These are phyloP conservation scores for Caenorhabditis parvicauda DNA, from an alignment of 2,888 invertebrate species.

Conservation along the genomic window DNA sequence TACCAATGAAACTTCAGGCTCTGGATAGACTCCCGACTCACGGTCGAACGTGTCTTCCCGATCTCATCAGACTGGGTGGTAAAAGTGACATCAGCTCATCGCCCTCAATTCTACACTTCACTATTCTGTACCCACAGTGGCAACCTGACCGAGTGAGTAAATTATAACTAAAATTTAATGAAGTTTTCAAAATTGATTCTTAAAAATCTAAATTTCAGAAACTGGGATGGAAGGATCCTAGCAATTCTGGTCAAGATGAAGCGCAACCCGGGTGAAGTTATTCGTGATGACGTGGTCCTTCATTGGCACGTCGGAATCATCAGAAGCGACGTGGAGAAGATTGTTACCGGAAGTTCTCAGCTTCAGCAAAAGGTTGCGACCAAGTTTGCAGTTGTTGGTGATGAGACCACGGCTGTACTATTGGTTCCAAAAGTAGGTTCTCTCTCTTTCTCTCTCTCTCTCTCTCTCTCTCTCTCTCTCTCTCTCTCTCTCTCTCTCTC, in stretches of 20 bases:
- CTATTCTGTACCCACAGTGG: slow-evolving; percentile 29
- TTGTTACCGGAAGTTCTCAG: slow-evolving; percentile 2
- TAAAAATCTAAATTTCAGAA: not conserved
- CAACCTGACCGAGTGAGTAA: slow-evolving; percentile 22
- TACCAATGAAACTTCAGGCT: slow-evolving; percentile 30
- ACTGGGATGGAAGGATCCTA: not conserved
- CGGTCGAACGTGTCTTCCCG: slow-evolving; percentile 45
- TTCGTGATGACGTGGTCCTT: slow-evolving; percentile 20
- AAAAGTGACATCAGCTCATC: slow-evolving; percentile 30
- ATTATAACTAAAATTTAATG: slow-evolving; percentile 8
- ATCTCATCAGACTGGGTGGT: slow-evolving; percentile 44
- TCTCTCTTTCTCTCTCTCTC: not conserved
- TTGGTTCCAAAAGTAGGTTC: slow-evolving; percentile 13
- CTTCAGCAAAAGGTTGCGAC: slow-evolving; percentile 34
- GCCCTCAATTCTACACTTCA: slow-evolving; percentile 41
- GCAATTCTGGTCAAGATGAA: slow-evolving; percentile 26
- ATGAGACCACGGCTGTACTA: slow-evolving; percentile 20
- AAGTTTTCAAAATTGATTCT: slow-evolving; percentile 8
- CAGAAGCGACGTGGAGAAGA: not conserved
- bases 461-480: slow-evolving; percentile 1
- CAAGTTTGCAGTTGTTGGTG: slow-evolving; percentile 36
- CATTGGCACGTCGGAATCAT: slow-evolving; percentile 28
- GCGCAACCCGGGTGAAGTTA: slow-evolving; percentile 10
- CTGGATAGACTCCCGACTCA: slow-evolving; percentile 52
- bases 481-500: not conserved